Evolutionary conservation across 2,797 vertebrate genomes (phyloP).

Genomic region (Triplophysa bombifrons): DNA sequence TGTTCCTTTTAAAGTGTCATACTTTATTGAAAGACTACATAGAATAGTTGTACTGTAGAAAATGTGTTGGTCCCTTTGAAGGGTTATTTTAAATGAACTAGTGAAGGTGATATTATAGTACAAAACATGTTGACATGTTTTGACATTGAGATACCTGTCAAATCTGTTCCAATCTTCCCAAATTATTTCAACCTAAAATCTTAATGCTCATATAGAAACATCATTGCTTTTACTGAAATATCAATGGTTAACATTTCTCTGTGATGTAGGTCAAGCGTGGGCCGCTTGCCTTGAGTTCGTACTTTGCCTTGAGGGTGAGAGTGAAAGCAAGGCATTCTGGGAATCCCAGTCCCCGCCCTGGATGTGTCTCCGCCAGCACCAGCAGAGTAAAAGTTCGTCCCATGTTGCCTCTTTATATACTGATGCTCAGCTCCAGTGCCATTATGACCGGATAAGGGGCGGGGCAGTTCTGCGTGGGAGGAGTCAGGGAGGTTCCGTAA

Average conservation of each 20-base stretch:
- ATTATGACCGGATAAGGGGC: slow-evolving; percentile 51
- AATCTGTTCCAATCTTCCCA: background rate
- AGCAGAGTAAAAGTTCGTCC: slow-evolving; percentile 11
- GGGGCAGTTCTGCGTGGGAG: slow-evolving; percentile 12
- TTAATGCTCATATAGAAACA: background rate
- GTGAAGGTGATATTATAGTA: background rate
- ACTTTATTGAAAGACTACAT: background rate
- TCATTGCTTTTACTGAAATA: background rate
- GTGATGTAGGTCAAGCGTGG: slow-evolving; percentile 43
- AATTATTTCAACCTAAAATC: background rate
- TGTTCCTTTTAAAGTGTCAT: background rate
- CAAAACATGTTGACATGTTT: background rate
- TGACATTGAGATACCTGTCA: too few relatives aligned
- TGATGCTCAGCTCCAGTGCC: background rate
- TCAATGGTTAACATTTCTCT: slow-evolving; percentile 2
- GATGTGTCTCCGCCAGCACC: slow-evolving; percentile 41
- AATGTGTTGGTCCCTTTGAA: background rate
- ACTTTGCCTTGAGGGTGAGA: slow-evolving; percentile 22
- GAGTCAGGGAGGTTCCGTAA: slow-evolving; percentile 33
- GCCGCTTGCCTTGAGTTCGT: slow-evolving; percentile 2
- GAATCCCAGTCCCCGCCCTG: slow-evolving; percentile 31
- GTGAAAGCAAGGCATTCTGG: slow-evolving; percentile 33
- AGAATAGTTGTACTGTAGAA: background rate
- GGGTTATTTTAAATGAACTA: background rate
- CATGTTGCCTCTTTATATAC: slow-evolving; percentile 17